Evolutionary conservation across 2,888 invertebrate species (phyloP).

Genomic region (Eilema caniola): DNA sequence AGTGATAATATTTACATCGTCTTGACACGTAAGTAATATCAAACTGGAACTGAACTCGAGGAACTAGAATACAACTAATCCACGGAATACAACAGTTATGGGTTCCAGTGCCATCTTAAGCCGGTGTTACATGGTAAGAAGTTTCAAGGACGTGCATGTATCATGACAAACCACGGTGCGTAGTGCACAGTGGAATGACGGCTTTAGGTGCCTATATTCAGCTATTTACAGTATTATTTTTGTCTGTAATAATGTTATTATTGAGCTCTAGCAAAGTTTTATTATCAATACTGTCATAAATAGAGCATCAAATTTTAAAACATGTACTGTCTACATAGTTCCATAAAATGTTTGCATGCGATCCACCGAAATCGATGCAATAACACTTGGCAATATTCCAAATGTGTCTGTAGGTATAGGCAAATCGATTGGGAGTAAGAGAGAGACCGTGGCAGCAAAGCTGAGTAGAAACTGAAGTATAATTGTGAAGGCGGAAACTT

Average conservation of each 20-base stretch:
- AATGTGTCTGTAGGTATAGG: constrained; percentile 71
- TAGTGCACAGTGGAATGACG: too few species aligned
- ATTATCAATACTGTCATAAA: constrained; percentile 32
- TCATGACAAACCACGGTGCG: too few species aligned
- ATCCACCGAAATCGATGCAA: constrained; percentile 68
- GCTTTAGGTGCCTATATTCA: too few species aligned
- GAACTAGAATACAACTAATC: not conserved
- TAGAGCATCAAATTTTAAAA: constrained; percentile 28
- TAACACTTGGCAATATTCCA: constrained; percentile 79
- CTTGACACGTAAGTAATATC: not conserved
- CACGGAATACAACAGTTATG: not conserved
- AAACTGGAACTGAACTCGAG: not conserved
- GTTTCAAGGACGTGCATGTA: too few species aligned
- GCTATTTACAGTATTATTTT: too few species aligned
- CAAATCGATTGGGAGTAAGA: constrained; percentile 72
- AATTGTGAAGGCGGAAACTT: constrained; percentile 50
- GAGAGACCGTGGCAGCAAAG: constrained; percentile 32
- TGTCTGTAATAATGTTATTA: too few species aligned
- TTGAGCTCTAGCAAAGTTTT: not conserved
- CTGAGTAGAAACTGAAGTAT: constrained; percentile 44
- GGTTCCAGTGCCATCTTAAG: too few species aligned
- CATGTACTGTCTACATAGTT: constrained; percentile 42
- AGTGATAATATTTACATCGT: not conserved
- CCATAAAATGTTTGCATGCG: constrained; percentile 59
- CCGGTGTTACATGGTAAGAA: too few species aligned